These are phyloP conservation scores for Cecropterus lyciades DNA, from an alignment of 1,140 invertebrate species.

Conservation along the genomic window DNA sequence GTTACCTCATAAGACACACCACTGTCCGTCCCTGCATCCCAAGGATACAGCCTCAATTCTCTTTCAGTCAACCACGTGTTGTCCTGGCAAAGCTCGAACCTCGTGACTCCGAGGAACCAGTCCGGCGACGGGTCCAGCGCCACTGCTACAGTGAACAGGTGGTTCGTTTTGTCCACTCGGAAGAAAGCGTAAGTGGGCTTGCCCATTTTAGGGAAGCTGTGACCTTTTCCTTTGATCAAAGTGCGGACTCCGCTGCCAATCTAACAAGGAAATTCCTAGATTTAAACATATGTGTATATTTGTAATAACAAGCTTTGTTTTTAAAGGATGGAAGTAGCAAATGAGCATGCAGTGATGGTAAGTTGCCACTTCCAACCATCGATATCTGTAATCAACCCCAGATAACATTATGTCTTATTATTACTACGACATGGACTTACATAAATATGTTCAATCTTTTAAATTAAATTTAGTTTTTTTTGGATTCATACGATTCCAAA, in stretches of 20 bases:
- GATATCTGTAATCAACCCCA: no score
- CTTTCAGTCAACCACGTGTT: constrained; percentile 67
- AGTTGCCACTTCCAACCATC: no score
- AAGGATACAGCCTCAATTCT: constrained; percentile 67
- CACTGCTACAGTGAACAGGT: constrained; percentile 61
- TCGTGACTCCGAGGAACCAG: constrained; percentile 72
- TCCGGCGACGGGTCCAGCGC: constrained; percentile 69
- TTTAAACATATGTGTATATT: no score
- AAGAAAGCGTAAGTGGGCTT: constrained; percentile 67
- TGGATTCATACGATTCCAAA: no score
- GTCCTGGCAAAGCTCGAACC: constrained; percentile 69
- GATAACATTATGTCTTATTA: no score
- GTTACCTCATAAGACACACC: constrained; percentile 73
- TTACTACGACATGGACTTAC: no score
- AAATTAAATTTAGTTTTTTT: no score
- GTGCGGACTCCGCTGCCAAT: constrained; percentile 69
- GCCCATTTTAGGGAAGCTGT: constrained; percentile 67
- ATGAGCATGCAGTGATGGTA: no score
- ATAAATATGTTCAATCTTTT: no score
- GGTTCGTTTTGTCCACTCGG: constrained; percentile 60
- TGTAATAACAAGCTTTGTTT: no score
- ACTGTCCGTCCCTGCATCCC: constrained; percentile 75
- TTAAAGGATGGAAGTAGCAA: no score
- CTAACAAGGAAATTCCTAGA: constrained; percentile 41
- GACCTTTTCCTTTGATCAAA: constrained; percentile 73